phyloP scores from a whole-genome alignment of 2,888 invertebrate genomes.

The Ophion ventricosus region DNA sequence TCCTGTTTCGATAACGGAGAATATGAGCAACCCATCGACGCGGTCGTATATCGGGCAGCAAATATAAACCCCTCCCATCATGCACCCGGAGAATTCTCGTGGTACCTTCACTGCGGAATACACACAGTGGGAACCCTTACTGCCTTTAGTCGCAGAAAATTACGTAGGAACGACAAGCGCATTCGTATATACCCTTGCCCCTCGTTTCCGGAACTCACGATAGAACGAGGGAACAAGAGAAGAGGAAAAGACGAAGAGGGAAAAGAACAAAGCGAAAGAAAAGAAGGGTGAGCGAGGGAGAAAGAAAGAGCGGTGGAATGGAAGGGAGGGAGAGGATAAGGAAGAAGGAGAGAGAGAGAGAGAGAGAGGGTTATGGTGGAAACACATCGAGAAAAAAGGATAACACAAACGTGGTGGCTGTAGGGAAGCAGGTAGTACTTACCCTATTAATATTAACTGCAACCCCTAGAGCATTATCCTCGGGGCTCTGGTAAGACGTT shows the following conservation, averaged over 20 bases:
- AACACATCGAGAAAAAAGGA: conserved; percentile 14
- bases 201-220: conserved; percentile 22
- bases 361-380: conserved; percentile 10
- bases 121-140: conserved; percentile 77
- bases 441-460: conserved; percentile 80
- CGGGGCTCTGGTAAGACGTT: conserved; percentile 53
- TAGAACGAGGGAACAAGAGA: not conserved
- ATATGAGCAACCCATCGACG: conserved; percentile 49
- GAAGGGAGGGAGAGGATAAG: not conserved
- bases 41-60: conserved; percentile 22
- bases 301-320: not conserved
- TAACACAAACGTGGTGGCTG: conserved; percentile 26
- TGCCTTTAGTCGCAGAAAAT: conserved; percentile 79
- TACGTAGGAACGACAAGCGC: conserved; percentile 79
- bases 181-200: conserved; percentile 43
- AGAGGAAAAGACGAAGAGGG: not conserved
- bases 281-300: not conserved
- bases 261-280: not conserved
- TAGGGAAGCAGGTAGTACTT: conserved; percentile 52
- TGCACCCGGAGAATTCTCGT: conserved; percentile 30
- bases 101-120: conserved; percentile 74
- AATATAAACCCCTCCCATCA: conserved; percentile 6
- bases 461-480: conserved; percentile 74
- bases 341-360: not conserved
- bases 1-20: conserved; percentile 60